These are phyloP conservation scores for Hirundo rustica DNA, from an alignment of 2,797 vertebrate genomes.

Conservation along the genomic window DNA sequence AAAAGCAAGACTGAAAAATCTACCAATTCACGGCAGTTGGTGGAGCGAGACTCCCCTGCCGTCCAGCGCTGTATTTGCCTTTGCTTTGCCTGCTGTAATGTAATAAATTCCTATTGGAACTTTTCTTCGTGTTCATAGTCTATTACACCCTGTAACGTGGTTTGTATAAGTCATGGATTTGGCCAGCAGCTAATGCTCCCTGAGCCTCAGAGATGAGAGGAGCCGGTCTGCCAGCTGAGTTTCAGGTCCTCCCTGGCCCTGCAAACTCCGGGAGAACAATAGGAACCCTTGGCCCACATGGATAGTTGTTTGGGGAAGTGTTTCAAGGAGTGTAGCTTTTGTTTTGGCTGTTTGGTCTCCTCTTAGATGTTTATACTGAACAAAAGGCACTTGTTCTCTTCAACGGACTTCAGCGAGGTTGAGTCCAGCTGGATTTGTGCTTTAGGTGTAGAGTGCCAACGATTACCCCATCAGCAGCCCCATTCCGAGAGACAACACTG, in stretches of 20 bases:
- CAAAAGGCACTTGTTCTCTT: constrained; percentile 35
- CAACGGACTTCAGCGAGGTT: not conserved
- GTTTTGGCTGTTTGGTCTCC: constrained; percentile 4
- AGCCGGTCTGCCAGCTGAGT: not conserved
- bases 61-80: too few species aligned
- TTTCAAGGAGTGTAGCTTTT: not conserved
- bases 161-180: constrained; percentile 2
- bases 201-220: not conserved
- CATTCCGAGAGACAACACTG: accelerated
- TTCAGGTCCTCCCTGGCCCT: not conserved
- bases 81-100: too few species aligned
- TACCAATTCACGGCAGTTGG: too few species aligned
- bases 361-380: not conserved
- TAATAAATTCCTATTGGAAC: too few species aligned
- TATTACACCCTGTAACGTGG: not conserved
- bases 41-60: too few species aligned
- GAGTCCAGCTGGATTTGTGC: constrained; percentile 13
- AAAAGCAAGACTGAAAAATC: too few species aligned
- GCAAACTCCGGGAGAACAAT: not conserved
- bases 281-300: not conserved
- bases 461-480: not conserved
- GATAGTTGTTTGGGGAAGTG: not conserved
- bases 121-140: too few species aligned
- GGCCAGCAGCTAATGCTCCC: not conserved
- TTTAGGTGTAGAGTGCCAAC: not conserved